Evolutionary conservation across 2,113 vertebrate species (phyloP).

Genomic region (Pseudopodoces humilis): DNA sequence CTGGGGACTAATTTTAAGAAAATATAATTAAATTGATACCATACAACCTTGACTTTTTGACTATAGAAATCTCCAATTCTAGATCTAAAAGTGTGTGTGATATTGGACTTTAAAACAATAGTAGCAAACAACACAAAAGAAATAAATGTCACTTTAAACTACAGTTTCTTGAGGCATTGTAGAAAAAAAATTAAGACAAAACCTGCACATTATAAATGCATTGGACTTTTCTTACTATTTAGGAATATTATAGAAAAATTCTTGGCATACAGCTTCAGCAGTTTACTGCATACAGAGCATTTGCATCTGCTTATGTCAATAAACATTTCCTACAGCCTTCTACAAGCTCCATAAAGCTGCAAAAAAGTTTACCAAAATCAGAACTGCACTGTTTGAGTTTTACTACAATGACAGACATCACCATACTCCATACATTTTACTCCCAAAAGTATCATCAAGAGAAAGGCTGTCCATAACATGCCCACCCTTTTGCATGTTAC

Average conservation of each 20-base stretch:
- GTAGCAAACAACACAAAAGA: neutral
- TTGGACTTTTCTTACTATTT: neutral
- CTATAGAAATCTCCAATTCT: neutral
- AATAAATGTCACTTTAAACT: neutral
- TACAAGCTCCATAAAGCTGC: neutral
- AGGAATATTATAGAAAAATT: neutral
- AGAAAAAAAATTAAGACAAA: neutral
- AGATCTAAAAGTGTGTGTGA: neutral
- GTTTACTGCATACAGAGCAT: neutral
- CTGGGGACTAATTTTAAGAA: neutral
- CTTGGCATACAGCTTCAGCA: neutral
- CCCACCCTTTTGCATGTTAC: neutral
- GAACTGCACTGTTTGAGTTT: neutral
- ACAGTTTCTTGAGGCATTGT: neutral
- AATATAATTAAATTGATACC: neutral
- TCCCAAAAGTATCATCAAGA: neutral
- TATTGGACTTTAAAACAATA: neutral
- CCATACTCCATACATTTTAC: neutral
- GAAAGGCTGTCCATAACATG: neutral
- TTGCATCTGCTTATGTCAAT: neutral
- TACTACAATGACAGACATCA: neutral
- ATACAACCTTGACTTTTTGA: neutral
- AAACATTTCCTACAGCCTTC: neutral
- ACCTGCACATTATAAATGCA: neutral
- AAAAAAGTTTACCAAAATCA: neutral